Evolutionary conservation across 1,140 invertebrate genomes (phyloP).

Genomic region (Onthophagus taurus): DNA sequence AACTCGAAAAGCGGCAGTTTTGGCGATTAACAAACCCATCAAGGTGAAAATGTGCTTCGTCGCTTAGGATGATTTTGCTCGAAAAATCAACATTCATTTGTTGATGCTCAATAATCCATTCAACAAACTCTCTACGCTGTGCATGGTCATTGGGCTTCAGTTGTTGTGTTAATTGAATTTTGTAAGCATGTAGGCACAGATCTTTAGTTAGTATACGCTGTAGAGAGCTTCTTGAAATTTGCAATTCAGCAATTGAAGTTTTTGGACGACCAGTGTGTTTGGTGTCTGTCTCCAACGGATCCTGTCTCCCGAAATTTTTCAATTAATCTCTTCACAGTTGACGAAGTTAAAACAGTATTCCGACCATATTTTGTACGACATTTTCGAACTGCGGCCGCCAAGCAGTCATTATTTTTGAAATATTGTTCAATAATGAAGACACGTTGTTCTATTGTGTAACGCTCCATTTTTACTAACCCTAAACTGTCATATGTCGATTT

Average conservation of each 20-base stretch:
- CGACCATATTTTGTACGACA: slow-evolving; percentile 22
- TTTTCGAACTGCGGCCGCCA: slow-evolving; percentile 1
- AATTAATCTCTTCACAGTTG: slow-evolving; percentile 27
- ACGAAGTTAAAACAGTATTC: slow-evolving; percentile 23
- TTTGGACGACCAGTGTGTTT: slow-evolving; percentile 16
- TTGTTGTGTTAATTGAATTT: slow-evolving; percentile 18
- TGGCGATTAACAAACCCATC: slow-evolving; percentile 25
- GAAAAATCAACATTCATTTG: slow-evolving; percentile 13
- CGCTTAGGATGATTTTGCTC: slow-evolving; percentile 10
- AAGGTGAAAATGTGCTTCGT: slow-evolving; percentile 12
- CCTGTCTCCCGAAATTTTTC: slow-evolving; percentile 22
- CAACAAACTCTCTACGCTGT: slow-evolving; percentile 14
- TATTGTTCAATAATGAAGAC: too few species aligned
- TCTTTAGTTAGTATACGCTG: slow-evolving; percentile 21
- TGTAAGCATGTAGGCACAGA: slow-evolving; percentile 20
- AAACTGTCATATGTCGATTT: too few species aligned
- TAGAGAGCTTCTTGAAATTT: slow-evolving; percentile 26
- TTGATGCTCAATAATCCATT: slow-evolving; percentile 14
- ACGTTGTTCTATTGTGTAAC: too few species aligned
- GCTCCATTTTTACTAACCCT: too few species aligned
- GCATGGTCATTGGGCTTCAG: slow-evolving; percentile 16
- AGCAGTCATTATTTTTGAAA: too few species aligned
- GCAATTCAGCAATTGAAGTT: slow-evolving; percentile 27
- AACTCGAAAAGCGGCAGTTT: slow-evolving; percentile 25
- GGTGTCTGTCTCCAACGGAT: slow-evolving; percentile 13